A percentile compares a stretch with the other conserved stretches of the same genome.
These are phyloP conservation scores for Rhizomys pruinosus DNA, from an alignment of 2,113 vertebrate genomes.

Conservation along the genomic window DNA sequence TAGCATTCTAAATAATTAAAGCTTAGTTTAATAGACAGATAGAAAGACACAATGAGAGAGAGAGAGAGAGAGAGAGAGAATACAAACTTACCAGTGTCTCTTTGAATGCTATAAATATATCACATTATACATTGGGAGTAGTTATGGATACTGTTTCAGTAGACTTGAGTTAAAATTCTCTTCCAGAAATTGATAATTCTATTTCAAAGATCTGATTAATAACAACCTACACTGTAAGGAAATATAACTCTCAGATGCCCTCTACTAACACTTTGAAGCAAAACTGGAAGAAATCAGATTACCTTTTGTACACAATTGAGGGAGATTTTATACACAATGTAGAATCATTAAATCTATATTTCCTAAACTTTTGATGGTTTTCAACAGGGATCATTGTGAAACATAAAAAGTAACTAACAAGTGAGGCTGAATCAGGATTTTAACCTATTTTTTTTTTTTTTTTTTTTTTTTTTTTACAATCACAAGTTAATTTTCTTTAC, in stretches of 20 bases:
- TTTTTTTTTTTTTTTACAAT: background rate
- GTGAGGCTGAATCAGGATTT: background rate
- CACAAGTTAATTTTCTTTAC: background rate
- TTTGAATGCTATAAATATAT: background rate
- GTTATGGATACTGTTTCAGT: background rate
- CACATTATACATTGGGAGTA: background rate
- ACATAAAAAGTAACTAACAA: background rate
- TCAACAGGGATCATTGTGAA: background rate
- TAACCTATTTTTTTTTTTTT: too few species aligned
- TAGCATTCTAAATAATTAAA: background rate
- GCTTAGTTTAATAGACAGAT: background rate
- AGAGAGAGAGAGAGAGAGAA: background rate
- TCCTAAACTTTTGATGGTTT: background rate
- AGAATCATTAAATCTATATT: background rate
- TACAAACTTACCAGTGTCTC: background rate
- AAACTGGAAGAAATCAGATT: background rate
- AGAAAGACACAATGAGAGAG: background rate
- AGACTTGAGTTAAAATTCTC: background rate
- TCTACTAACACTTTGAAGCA: background rate
- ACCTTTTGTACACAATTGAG: too few species aligned
- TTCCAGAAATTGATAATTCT: background rate
- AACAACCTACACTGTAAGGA: too few species aligned
- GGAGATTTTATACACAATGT: background rate
- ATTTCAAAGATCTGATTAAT: background rate
- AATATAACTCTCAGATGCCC: background rate